These are phyloP conservation scores for Nasonia oneida DNA, from an alignment of 2,888 invertebrate genomes.

Conservation along the genomic window DNA sequence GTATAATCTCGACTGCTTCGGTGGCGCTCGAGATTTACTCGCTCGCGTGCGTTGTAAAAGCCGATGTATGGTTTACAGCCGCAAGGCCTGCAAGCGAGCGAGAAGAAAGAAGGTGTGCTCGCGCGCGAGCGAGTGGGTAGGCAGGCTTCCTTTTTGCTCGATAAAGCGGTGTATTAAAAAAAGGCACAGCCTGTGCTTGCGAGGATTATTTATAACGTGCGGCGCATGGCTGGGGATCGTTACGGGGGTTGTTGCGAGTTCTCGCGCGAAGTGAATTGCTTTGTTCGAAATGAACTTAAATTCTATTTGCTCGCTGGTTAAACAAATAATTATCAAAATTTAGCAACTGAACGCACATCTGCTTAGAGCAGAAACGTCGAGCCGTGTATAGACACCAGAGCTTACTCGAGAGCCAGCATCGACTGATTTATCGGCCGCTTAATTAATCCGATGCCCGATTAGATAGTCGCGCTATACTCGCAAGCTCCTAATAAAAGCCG, in stretches of 20 bases:
- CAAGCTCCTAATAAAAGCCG: constrained; percentile 31
- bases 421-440: constrained; percentile 39
- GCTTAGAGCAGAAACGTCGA: background rate
- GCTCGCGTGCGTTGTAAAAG: constrained; percentile 47
- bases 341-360: background rate
- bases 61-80: constrained; percentile 48
- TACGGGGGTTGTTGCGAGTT: background rate
- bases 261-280: constrained; percentile 7
- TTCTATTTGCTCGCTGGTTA: too few relatives aligned
- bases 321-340: background rate
- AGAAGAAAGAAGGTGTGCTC: background rate
- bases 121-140: background rate
- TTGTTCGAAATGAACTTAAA: background rate
- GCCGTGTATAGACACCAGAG: background rate
- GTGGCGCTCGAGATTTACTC: constrained; percentile 51
- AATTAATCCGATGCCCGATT: constrained; percentile 48
- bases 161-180: constrained; percentile 46
- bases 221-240: background rate
- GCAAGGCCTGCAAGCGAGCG: background rate
- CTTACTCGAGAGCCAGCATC: background rate
- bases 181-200: background rate
- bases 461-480: constrained; percentile 17
- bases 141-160: constrained; percentile 38
- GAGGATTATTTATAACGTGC: constrained; percentile 44
- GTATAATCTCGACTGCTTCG: constrained; percentile 37